Evolutionary conservation across 2,113 vertebrate genomes (phyloP).

Genomic region (Lophochroa leadbeateri): DNA sequence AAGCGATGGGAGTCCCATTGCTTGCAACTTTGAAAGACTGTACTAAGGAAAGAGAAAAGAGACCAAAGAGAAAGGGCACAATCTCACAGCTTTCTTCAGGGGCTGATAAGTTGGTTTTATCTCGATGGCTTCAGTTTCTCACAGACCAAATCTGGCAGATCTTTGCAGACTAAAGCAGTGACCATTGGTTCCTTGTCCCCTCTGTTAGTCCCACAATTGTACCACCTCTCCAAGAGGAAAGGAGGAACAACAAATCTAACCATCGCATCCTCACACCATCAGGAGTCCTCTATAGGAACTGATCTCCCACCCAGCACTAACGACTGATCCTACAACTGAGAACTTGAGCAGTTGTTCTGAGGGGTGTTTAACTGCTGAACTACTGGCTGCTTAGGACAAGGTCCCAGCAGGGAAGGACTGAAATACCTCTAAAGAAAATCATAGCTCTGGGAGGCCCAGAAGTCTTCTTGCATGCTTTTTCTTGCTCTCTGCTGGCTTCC

Average conservation of each 20-base stretch:
- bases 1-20: neutral
- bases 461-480: neutral
- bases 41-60: neutral
- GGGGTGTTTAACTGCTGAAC: neutral
- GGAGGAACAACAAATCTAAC: neutral
- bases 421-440: conserved; percentile 42
- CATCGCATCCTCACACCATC: neutral
- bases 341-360: neutral
- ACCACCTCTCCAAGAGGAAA: neutral
- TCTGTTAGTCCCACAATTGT: neutral
- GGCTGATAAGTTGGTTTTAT: neutral
- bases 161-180: neutral
- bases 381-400: conserved; percentile 38
- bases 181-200: neutral
- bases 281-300: neutral
- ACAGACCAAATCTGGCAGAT: neutral
- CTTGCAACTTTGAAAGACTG: neutral
- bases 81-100: neutral
- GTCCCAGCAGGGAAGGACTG: conserved; percentile 40
- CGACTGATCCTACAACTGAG: neutral
- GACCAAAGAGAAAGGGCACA: neutral
- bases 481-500: conserved; percentile 22
- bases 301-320: neutral
- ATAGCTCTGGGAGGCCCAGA: neutral
- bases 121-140: neutral